Evolutionary conservation across 2,888 invertebrate genomes (phyloP), one percentile per base, ranked within the genome.

Genomic region (Cephus nigrinus): DNA sequence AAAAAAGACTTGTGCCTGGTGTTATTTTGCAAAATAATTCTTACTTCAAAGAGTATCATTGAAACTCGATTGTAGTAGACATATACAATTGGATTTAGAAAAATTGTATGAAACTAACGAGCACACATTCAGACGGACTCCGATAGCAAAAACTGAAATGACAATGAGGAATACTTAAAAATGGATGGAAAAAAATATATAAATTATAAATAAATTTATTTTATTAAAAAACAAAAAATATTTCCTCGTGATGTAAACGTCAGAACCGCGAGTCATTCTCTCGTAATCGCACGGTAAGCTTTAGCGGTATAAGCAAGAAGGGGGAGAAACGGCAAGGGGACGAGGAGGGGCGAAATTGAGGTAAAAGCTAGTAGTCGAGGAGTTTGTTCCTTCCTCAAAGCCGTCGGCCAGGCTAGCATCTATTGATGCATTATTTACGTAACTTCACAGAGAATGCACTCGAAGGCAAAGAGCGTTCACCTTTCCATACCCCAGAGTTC

Each of bases 361-460:
- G 23, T 12, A 55, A 78, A 76, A 68, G 73, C 69, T 32, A 33
- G 34, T 74, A 68, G 69, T 36, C 69, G 15, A 74, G 74, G 71
- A 31, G 71, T 31, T 33, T 71, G 71, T 32, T 55, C 55, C 12
- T 11, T 71, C 31, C 71, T 32, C 32, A 71, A 71, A 33, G 71
- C 71, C 71, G 71, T 31, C 69, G 68, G 69, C 74, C 69, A 75
- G 74, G 55, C 55, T 55, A 23, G 76, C 74, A 78, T 79, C 74
- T 76, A 78, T 75, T 74, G 77, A 82, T 80, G 77, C 75, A 82
- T 81, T 81, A 83, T 83, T 83, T 80, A 83, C 79, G 78, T 76
- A 78, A 79, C 76, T 82, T 75, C 79, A 81, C 80, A 82, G 75
- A 74, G 80, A 81, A 81, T 83, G 78, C 75, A 79, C 76, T 75